Percentiles rank a stretch among this genome's conserved stretches.
phyloP scores from a whole-genome alignment of 2,797 vertebrate species.

The Glossophaga mutica region DNA sequence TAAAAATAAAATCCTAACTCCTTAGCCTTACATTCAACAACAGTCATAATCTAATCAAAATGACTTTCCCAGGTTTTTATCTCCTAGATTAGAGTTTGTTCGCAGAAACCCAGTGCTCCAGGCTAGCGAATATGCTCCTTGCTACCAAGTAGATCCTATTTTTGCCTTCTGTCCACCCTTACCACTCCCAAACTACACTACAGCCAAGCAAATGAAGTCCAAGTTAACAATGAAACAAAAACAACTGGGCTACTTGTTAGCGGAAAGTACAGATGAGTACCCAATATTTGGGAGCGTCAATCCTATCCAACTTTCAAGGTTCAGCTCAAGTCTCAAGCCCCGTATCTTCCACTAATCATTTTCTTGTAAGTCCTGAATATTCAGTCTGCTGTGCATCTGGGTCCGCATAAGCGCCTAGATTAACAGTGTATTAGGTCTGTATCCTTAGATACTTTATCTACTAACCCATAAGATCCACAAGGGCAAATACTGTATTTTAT shows the following conservation, averaged over 20 bases:
- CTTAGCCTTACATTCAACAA: background rate
- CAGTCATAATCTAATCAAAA: background rate
- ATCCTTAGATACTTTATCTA: background rate
- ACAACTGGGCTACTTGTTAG: background rate
- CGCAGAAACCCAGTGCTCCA: background rate
- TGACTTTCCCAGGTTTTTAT: background rate
- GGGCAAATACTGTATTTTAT: background rate
- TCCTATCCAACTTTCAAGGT: background rate
- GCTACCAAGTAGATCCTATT: background rate
- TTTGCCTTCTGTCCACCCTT: background rate
- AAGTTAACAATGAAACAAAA: background rate
- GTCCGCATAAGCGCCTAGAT: background rate
- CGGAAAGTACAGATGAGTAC: background rate
- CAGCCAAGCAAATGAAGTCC: background rate
- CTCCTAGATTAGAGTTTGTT: background rate
- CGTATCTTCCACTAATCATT: background rate
- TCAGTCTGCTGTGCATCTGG: background rate
- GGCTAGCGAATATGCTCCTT: background rate
- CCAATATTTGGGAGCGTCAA: background rate
- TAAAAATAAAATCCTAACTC: constrained; percentile 6
- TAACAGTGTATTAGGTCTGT: background rate
- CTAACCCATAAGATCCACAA: background rate
- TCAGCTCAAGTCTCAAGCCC: background rate
- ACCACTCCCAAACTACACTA: no score
- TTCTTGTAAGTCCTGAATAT: background rate